These are phyloP conservation scores for Tenthredo notha DNA, from an alignment of 2,888 invertebrate species.

Conservation along the genomic window DNA sequence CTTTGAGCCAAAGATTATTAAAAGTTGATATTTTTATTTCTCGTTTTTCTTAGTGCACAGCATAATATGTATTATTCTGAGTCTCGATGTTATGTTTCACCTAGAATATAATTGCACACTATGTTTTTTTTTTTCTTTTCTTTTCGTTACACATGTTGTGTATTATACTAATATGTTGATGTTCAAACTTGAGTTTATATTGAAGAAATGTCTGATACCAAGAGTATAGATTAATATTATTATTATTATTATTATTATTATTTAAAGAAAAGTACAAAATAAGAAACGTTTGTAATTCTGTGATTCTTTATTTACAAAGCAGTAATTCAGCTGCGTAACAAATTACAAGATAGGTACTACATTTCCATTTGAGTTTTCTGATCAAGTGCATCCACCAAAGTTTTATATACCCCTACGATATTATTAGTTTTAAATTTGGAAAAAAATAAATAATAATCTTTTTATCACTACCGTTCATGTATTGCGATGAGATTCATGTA, in stretches of 20 bases:
- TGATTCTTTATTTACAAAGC: constrained; percentile 61
- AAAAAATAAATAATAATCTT: background rate
- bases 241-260: background rate
- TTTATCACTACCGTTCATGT: background rate
- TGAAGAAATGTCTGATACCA: background rate
- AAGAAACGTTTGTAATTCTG: background rate
- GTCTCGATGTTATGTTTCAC: background rate
- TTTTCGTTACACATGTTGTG: background rate
- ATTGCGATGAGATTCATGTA: background rate
- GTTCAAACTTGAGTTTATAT: background rate
- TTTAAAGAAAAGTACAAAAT: background rate
- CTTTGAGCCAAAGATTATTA: background rate
- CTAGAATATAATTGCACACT: background rate
- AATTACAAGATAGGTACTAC: constrained; percentile 58
- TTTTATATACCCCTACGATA: constrained; percentile 46
- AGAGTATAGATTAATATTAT: background rate
- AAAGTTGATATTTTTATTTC: constrained; percentile 7
- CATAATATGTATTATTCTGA: background rate
- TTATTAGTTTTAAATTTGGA: background rate
- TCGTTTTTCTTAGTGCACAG: background rate
- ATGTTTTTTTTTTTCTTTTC: background rate
- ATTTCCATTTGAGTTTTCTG: constrained; percentile 51
- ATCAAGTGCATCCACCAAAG: constrained; percentile 54
- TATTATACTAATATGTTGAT: background rate
- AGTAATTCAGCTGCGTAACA: constrained; percentile 57